Conservation (phyloP, 2,888 invertebrate species). For the Agriopis aurantiaria region DNA sequence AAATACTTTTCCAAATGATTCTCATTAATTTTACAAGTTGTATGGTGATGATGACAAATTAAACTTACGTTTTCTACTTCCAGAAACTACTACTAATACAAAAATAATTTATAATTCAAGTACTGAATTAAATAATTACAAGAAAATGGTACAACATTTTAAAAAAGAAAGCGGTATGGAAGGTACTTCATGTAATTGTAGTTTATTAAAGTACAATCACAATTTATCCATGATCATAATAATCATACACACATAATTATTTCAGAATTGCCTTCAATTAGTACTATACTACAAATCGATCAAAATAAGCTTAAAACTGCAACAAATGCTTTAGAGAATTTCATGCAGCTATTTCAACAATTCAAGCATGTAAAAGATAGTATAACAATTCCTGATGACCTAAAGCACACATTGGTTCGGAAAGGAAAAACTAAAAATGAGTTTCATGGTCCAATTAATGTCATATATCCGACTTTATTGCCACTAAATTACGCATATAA, state of each 20-base stretch:
- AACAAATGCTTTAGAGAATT: conserved; percentile 9
- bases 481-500: conserved; percentile 19
- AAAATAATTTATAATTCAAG: background rate
- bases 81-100: background rate
- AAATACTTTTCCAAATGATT: background rate
- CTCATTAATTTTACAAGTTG: background rate
- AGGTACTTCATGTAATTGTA: conserved; percentile 14
- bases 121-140: background rate
- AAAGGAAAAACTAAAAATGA: conserved; percentile 32
- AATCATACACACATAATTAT: background rate
- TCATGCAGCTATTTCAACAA: conserved; percentile 21
- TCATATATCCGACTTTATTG: conserved; percentile 18
- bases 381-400: background rate
- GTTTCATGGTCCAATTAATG: conserved; percentile 28
- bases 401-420: conserved; percentile 22
- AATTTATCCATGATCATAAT: background rate
- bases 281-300: background rate
- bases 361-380: background rate
- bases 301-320: conserved; percentile 14
- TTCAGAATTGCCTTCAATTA: conserved; percentile 9
- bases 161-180: background rate
- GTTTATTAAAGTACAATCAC: background rate
- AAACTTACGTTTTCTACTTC: conserved; percentile 1
- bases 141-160: background rate
- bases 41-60: background rate